phyloP scores from a whole-genome alignment of 2,888 invertebrate genomes.

The Sturmia bella region DNA sequence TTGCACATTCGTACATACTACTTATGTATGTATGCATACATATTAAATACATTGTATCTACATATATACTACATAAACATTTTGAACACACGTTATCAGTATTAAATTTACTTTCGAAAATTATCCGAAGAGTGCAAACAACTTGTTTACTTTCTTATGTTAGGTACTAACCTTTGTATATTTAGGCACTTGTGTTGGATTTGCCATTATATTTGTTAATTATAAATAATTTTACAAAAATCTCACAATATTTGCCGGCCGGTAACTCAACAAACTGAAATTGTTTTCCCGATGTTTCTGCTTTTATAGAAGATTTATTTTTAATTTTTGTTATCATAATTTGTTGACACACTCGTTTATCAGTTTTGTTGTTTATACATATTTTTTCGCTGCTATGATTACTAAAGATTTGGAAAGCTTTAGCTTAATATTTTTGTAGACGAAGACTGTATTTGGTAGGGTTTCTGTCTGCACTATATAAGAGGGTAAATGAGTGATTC shows the following conservation, averaged over 20 bases:
- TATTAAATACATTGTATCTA: too few relatives aligned
- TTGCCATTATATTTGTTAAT: slow-evolving; percentile 60
- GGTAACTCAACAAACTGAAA: slow-evolving; percentile 54
- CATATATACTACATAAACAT: too few relatives aligned
- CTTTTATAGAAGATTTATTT: slow-evolving; percentile 48
- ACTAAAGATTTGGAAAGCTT: not conserved
- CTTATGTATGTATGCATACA: too few relatives aligned
- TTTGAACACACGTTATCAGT: too few relatives aligned
- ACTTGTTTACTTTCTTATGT: too few relatives aligned
- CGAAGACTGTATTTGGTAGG: too few relatives aligned
- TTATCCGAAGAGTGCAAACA: too few relatives aligned
- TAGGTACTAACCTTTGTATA: slow-evolving; percentile 67
- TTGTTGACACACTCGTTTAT: slow-evolving; percentile 21
- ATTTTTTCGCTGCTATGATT: not conserved
- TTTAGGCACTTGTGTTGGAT: slow-evolving; percentile 64
- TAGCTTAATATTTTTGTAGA: too few relatives aligned
- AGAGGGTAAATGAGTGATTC: too few relatives aligned
- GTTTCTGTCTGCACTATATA: too few relatives aligned
- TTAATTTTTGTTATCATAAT: slow-evolving; percentile 1
- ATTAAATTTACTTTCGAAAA: too few relatives aligned
- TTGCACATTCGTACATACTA: too few relatives aligned
- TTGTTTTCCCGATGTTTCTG: not conserved
- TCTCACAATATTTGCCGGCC: slow-evolving; percentile 15
- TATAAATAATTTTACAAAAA: not conserved
- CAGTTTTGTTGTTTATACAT: slow-evolving; percentile 31